Evolutionary conservation across 2,888 invertebrate genomes (phyloP), one percentile per base, ranked within the genome.

Genomic region (Ormyrus thymus): DNA sequence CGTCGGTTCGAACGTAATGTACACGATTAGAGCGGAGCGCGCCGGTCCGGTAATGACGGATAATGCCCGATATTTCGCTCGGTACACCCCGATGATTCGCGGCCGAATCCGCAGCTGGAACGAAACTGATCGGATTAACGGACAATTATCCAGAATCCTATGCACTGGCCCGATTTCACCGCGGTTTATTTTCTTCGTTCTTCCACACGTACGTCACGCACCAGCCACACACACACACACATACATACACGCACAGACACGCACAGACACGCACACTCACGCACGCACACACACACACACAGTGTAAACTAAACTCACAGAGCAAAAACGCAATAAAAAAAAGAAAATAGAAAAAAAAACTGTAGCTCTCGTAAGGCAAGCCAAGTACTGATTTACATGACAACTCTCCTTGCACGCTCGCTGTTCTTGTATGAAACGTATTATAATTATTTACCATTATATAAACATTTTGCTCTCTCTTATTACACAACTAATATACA

Each of bases 321-420:
- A 64, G 48, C 50, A 74, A 53, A 65, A 10, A 45, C 45, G 50
- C 10, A 50, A 74, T 65, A 65, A n/a, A 50, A 11, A 58, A 58
- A 55, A 46, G 8, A 59, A n/a, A 53, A 9, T 6, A 8, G 4
- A 50, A 7, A 45, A 15, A 9, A 15, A 11, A 50, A 48, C n/a
- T 61, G 10, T 65, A 81, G 80, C 79, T 29, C 29, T 79, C 71
- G 77, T 81, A 83, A 83, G 76, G 78, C 83, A 82, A 83, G 82
- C 81, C 53, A 81, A 78, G 74, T 76, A 66, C 79, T 51, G 59
- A 59, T 7, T 59, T 29, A 66, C 66, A 58, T 29, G 29, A 29
- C 29, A 82, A 81, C 75, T 83, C 84, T 84, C 88, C 86, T 86
- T 89, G 89, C 89, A 89, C 89, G 89, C 85, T 89, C 86, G 87